Evolutionary conservation across 2,113 vertebrate genomes (phyloP).

Genomic region (Daphoenositta chrysoptera): DNA sequence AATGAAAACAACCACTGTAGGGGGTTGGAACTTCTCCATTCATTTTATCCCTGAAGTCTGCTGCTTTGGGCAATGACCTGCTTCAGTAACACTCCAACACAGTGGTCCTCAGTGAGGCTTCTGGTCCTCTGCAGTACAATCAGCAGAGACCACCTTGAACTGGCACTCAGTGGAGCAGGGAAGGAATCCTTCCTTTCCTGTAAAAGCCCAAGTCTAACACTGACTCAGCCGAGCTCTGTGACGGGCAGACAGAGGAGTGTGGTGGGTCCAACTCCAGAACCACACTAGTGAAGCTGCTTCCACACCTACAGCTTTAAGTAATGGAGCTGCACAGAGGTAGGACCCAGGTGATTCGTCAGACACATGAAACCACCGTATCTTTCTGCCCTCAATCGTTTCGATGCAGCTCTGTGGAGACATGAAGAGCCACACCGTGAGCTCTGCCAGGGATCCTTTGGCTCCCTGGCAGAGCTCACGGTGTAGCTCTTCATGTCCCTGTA

Average conservation of each 20-base stretch:
- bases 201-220: neutral
- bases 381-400: neutral
- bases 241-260: neutral
- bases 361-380: neutral
- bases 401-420: neutral
- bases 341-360: neutral
- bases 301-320: neutral
- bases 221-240: neutral
- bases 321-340: neutral
- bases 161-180: neutral
- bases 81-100: neutral
- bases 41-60: neutral
- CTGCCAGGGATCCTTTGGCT: neutral
- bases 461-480: neutral
- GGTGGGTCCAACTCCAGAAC: neutral
- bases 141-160: neutral
- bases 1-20: neutral
- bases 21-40: neutral
- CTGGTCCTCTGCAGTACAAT: neutral
- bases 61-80: neutral
- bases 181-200: neutral
- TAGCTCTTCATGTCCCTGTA: neutral
- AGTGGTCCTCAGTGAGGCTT: neutral
- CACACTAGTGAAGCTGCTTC: neutral
- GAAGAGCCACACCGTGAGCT: too few relatives aligned